A percentile compares a stretch with the other conserved stretches of the same genome.
Conservation (phyloP, 2,888 invertebrate genomes). For the Platycheirus albimanus region DNA sequence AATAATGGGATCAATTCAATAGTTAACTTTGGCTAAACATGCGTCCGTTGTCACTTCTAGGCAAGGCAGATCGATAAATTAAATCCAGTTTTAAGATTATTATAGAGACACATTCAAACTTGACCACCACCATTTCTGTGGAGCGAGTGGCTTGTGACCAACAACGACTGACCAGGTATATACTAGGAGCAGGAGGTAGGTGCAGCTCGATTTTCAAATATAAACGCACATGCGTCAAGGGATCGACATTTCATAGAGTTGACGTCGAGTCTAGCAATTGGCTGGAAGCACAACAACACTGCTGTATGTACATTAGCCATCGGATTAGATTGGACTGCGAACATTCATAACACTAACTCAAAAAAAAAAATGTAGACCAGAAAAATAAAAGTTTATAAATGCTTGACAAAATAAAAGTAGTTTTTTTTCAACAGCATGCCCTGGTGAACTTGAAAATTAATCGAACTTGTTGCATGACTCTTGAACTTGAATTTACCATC, state of each 20-base stretch:
- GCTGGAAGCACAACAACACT: background rate
- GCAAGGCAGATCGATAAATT: conserved; percentile 18
- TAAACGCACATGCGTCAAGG: conserved; percentile 65
- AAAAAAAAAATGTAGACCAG: conserved; percentile 11
- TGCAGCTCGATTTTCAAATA: conserved; percentile 18
- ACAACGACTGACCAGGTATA: no score
- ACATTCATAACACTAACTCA: conserved; percentile 5
- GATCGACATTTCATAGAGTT: conserved; percentile 25
- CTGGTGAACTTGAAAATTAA: conserved; percentile 63
- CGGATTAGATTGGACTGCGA: background rate
- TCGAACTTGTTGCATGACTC: conserved; percentile 52
- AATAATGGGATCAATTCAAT: conserved; percentile 21
- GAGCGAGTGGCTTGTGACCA: no score
- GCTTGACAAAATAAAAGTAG: conserved; percentile 44
- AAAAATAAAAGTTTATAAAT: conserved; percentile 9
- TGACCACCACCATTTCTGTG: background rate
- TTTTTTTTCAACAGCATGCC: conserved; percentile 49
- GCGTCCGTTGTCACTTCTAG: conserved; percentile 15
- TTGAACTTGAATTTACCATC: conserved; percentile 61
- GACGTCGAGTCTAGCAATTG: no score
- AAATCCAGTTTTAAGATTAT: conserved; percentile 5
- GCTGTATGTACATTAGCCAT: background rate
- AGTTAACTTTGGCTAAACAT: conserved; percentile 23
- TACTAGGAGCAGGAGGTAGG: no score
- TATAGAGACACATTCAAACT: background rate